Evolutionary conservation across 1,140 invertebrate species (phyloP), one percentile per base, ranked within the genome.

Genomic region (Rhopalosiphum padi): DNA sequence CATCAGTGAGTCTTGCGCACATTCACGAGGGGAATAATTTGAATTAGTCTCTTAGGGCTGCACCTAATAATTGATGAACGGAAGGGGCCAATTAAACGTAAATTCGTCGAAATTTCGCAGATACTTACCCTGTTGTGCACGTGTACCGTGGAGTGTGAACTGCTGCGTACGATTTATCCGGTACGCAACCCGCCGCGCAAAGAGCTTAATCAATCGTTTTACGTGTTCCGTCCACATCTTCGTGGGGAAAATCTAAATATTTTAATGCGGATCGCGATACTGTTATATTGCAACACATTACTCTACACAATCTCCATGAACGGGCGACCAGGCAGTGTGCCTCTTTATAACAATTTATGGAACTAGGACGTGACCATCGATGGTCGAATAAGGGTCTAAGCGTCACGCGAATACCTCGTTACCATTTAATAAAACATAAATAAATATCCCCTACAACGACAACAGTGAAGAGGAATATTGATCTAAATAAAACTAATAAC

Each of bases 401-500:
- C 8, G 30, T n/a, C 60, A 77, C 60, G 41, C 85, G 15, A 87
- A 87, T 30, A 18, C 30, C 15, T 77, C 41, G 25, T 46, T n/a
- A 46, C 43, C 37, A 43, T 46, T 46, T 87, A 87, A 30, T 85
- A 85, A 85, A 85, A 87, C 35, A 87, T 25, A 48, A 88, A 88
- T 88, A 88, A 51, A 88, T 48, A n/a, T 51, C n/a, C 30, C 46
- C 18, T 30, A 22, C 23, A n/a, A 88, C 15, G 83, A 30, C 9
- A 25, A 25, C 41, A 9, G 23, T 0, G 25, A 4, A 30, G 43
- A 87, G 85, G 43, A 25, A 2, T 87, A 30, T 87, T 48, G 85
- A 87, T 87, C 85, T 18, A 87, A n/a, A 87, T 51, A 30, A 87
- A 46, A 87, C 43, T 87, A 30, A 48, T 46, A 87, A 46, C 85